These are phyloP conservation scores for Blastomussa wellsi DNA, from an alignment of 92 coral and sea anemone species.

Conservation along the genomic window DNA sequence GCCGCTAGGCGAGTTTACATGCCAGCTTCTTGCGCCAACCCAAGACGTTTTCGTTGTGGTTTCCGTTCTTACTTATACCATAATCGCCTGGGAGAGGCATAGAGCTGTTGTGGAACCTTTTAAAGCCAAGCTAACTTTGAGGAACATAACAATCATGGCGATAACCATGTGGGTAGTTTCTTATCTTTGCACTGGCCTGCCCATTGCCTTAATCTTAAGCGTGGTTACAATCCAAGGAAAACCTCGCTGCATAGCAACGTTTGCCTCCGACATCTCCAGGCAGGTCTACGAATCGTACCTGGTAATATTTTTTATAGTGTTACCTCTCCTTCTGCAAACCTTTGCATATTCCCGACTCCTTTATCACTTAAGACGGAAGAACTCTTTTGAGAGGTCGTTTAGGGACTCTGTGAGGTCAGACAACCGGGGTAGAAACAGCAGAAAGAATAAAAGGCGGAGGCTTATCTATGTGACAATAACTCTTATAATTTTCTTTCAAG, in stretches of 20 bases:
- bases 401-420: constrained; percentile 7
- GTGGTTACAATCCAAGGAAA: neutral
- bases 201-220: constrained; percentile 38
- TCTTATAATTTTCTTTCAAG: constrained; percentile 54
- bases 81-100: constrained; percentile 69
- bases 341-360: constrained; percentile 60
- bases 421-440: neutral
- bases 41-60: constrained; percentile 72
- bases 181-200: constrained; percentile 52
- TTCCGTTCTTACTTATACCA: constrained; percentile 65
- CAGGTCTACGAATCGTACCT: constrained; percentile 57
- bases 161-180: constrained; percentile 50
- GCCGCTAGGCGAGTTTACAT: constrained; percentile 65
- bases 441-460: constrained; percentile 4
- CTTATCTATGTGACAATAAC: constrained; percentile 37
- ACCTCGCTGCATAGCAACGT: constrained; percentile 22
- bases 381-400: neutral
- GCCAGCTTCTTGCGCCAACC: constrained; percentile 58
- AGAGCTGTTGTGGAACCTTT: constrained; percentile 69
- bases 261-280: constrained; percentile 39
- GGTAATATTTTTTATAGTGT: constrained; percentile 54
- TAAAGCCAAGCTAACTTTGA: constrained; percentile 53
- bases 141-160: constrained; percentile 36
- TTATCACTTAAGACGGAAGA: constrained; percentile 22
- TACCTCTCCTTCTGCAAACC: constrained; percentile 70